Base-by-base conservation (phyloP, 2,888 invertebrate species). In the Leucophora obtusa region DNA sequence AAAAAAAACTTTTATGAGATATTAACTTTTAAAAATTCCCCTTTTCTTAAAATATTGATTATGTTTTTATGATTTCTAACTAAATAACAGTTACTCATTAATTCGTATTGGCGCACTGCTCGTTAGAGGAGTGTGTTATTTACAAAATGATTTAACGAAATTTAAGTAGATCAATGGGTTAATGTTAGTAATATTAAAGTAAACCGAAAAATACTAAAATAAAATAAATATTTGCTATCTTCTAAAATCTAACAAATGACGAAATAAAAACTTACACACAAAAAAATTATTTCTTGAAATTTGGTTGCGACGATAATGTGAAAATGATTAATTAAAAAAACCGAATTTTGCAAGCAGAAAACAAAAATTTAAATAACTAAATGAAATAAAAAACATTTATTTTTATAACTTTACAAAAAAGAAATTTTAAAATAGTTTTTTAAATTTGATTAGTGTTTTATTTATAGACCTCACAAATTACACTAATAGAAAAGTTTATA, bases 11-110 rank as follows among this genome's bases (percentile, higher is more conserved):
- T 43, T 28, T 28, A 7, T 7, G 28, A 28, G 4, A 28, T 28
- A 28, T 28, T 7, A 47, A 47, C n/a, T 47, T 47, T 38, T 38
- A 38, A 38, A 38, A 38, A 38, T 10, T 38, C 38, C 38, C 38
- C 43, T 14, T n/a, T 47, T 47, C 43, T 7, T n/a, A 47, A 47
- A 47, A n/a, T 47, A 47, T 47, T 47, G 43, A 47, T 47, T 47
- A 47, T 33, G 43, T 47, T 35, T 59, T 59, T 59, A 74, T 53
- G 43, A 66, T 38, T 74, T 74, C 74, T 24, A 17, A 60, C 53
- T 68, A 74, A 68, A 54, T 68, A 68, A 18, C 60, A 53, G 53
- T 60, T 74, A 68, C 24, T 66, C 54, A 66, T 53, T 5, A 38
- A 11, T 47, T 47, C 2, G 6, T 47, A 47, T n/a, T 11, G 14